These are phyloP conservation scores for Sminthurides bifidus DNA, from an alignment of 1,140 invertebrate species.

Conservation along the genomic window DNA sequence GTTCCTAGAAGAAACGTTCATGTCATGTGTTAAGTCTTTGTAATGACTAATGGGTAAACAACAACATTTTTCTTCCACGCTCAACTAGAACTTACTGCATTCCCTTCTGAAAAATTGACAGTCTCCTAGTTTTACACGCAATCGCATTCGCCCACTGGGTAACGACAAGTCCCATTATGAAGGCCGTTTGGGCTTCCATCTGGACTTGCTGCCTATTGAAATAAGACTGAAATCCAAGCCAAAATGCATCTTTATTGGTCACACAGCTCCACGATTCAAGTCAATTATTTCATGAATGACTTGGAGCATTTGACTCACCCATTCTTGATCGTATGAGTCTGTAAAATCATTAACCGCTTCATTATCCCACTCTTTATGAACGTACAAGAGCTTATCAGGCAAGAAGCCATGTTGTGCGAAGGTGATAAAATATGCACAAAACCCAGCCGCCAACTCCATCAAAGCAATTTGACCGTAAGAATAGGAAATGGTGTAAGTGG, in stretches of 20 bases:
- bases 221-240: constrained; percentile 11
- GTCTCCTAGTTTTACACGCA: constrained; percentile 26
- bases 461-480: constrained; percentile 45
- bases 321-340: constrained; percentile 51
- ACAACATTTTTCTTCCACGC: neutral
- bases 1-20: constrained; percentile 5
- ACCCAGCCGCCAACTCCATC: constrained; percentile 43
- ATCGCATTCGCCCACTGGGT: constrained; percentile 24
- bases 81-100: constrained; percentile 14
- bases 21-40: neutral
- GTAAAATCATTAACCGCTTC: constrained; percentile 45
- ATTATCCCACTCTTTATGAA: constrained; percentile 46
- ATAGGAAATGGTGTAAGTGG: constrained; percentile 40
- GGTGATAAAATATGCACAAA: constrained; percentile 48
- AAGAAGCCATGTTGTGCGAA: constrained; percentile 50
- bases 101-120: constrained; percentile 27
- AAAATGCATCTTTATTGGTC: neutral
- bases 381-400: constrained; percentile 41
- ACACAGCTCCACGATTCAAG: too few species aligned
- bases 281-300: neutral
- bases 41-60: neutral
- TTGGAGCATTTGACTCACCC: constrained; percentile 37
- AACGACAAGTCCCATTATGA: constrained; percentile 20
- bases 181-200: constrained; percentile 17
- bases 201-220: constrained; percentile 8